A percentile compares a stretch with the other conserved stretches of the same genome.
These are phyloP conservation scores for Eilema caniola DNA, from an alignment of 2,888 invertebrate genomes.

Conservation along the genomic window DNA sequence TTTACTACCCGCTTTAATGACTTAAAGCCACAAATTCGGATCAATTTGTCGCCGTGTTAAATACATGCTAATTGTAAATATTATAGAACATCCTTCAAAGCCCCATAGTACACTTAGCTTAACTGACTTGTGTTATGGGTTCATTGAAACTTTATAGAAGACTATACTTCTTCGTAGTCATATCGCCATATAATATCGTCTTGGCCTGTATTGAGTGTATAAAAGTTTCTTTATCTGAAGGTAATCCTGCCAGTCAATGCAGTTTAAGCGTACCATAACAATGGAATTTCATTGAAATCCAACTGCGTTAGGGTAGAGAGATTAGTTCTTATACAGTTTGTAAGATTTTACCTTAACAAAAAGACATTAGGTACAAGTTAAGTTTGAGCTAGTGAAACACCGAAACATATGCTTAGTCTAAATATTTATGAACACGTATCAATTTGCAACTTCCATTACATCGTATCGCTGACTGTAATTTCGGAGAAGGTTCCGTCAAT, in stretches of 20 bases:
- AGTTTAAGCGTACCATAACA: background rate
- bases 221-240: background rate
- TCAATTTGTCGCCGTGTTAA: too few relatives aligned
- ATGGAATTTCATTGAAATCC: background rate
- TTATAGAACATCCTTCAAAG: too few relatives aligned
- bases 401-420: background rate
- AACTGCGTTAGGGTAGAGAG: background rate
- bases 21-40: too few relatives aligned
- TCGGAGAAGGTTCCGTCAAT: slow-evolving; percentile 11
- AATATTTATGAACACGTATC: background rate
- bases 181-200: too few relatives aligned
- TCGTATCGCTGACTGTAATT: background rate
- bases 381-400: background rate
- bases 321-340: background rate
- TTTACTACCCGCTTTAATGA: too few relatives aligned
- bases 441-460: slow-evolving; percentile 8
- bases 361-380: background rate
- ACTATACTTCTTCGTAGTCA: too few relatives aligned
- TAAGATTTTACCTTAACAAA: background rate
- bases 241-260: background rate
- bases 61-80: too few relatives aligned
- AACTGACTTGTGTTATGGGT: too few relatives aligned
- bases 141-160: too few relatives aligned
- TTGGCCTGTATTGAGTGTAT: background rate
- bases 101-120: too few relatives aligned